Evolutionary conservation across 2,113 vertebrate species (phyloP), one percentile per base, ranked within the genome.

Genomic region (Turdus rufiventris): DNA sequence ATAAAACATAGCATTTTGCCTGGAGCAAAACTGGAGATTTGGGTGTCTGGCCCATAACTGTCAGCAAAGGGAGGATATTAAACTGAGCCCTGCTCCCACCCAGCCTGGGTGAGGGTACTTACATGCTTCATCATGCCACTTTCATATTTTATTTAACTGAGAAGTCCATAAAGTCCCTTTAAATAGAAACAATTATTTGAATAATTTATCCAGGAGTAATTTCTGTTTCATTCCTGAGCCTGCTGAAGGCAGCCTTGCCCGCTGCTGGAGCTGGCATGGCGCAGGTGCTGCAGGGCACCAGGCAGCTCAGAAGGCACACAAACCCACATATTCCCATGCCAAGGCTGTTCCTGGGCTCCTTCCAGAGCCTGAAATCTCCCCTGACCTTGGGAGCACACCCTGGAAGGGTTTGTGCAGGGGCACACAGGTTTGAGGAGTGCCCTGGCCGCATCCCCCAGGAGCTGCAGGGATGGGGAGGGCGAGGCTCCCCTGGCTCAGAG

Each of bases 121-220:
- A 61, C 71, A 85, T 90, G 62, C n/a, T 92, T 84, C 73, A 82
- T 71, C 58, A 66, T 82, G 48, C n/a, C 40, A 83, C 68, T 91
- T 87, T 74, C 87, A 72, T 96, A 61, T 95, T 96, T 96, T 94
- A 96, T 95, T 97, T 81, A 97, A 85, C 65, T 4, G 19, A 73
- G 54, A 91, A 63, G 48, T 50, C 76, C 70, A 58, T 88, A 58
- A 87, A 95, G 43, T 33, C 68, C 54, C 92, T 91, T 94, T 89
- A 96, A 96, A 96, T 93, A 96, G 96, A 96, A 96, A 91, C 89
- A 96, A 95, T 90, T 93, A 71, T 50, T 93, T 97, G 29, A 96
- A 96, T 96, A 96, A 97, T 96, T 97, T 88, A 96, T 96, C 87
- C 53, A 38, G 48, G 58, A 75, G 61, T 92, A 73, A 96, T 96